Conservation (phyloP, 1,140 invertebrate species). For the Drosophila nigromelanica region DNA sequence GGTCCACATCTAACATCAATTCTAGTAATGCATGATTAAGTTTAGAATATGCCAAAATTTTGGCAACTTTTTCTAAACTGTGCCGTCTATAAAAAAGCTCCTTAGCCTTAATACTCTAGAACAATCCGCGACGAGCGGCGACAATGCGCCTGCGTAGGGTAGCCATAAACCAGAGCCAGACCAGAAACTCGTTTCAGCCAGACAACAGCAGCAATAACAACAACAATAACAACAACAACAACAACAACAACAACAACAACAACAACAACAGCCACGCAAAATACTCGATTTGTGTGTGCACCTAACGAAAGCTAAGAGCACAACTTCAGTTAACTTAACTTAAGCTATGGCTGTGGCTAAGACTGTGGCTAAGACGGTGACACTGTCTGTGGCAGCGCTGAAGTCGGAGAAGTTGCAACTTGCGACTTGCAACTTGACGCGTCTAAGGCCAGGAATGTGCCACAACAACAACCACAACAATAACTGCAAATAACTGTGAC, state of each 20-base stretch:
- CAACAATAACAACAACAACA: background rate
- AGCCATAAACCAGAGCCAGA: constrained; percentile 45
- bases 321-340: constrained; percentile 36
- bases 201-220: constrained; percentile 18
- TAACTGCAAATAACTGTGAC: constrained; percentile 47
- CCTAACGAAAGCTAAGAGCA: constrained; percentile 20
- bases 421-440: constrained; percentile 65
- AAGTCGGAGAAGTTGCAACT: constrained; percentile 16
- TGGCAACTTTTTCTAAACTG: too few relatives aligned
- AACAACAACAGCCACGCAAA: constrained; percentile 4
- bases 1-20: too few relatives aligned
- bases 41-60: background rate
- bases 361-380: background rate
- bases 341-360: constrained; percentile 10
- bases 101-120: background rate
- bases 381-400: background rate
- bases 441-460: constrained; percentile 60
- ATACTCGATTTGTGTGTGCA: constrained; percentile 15
- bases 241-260: background rate
- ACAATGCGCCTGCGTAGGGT: constrained; percentile 58
- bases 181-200: constrained; percentile 62
- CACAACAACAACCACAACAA: constrained; percentile 23
- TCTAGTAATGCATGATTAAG: background rate
- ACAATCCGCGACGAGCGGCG: background rate
- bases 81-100: background rate